phyloP scores from a whole-genome alignment of 2,888 invertebrate genomes.

The Drosophila ezoana region DNA sequence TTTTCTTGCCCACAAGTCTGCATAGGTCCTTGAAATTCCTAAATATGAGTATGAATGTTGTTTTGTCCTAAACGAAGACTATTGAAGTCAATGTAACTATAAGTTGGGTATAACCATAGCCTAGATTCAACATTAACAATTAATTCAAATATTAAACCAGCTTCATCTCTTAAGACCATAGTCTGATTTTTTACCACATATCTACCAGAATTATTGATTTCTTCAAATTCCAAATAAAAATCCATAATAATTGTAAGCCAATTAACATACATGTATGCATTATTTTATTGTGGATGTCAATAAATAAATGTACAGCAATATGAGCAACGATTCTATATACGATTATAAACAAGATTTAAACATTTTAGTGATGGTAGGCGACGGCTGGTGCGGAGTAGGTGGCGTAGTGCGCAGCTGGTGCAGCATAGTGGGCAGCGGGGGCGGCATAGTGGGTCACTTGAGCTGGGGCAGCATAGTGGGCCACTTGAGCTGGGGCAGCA shows the following conservation, averaged over 20 bases:
- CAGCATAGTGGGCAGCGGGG: constrained; percentile 47
- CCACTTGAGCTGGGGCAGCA: constrained; percentile 54
- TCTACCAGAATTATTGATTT: too few relatives aligned
- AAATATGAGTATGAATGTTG: too few relatives aligned
- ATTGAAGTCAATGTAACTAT: too few relatives aligned
- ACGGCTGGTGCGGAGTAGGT: constrained; percentile 57
- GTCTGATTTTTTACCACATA: neutral
- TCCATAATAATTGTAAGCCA: constrained; percentile 9
- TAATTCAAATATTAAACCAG: too few relatives aligned
- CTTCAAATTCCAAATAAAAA: neutral
- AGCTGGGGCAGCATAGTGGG: constrained; percentile 40
- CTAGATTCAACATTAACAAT: too few relatives aligned
- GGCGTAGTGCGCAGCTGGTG: constrained; percentile 50
- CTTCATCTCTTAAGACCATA: too few relatives aligned
- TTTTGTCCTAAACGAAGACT: too few relatives aligned
- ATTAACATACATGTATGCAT: constrained; percentile 62
- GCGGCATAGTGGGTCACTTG: constrained; percentile 51
- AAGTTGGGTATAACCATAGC: too few relatives aligned
- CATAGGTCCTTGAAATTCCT: too few relatives aligned
- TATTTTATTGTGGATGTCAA: constrained; percentile 75
- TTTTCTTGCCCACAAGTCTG: too few relatives aligned
- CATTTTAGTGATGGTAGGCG: constrained; percentile 70
- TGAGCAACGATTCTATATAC: constrained; percentile 63
- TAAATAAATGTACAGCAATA: constrained; percentile 75
- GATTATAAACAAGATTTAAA: constrained; percentile 24